phyloP scores from a whole-genome alignment of 2,888 invertebrate species.

The Biston betularia region DNA sequence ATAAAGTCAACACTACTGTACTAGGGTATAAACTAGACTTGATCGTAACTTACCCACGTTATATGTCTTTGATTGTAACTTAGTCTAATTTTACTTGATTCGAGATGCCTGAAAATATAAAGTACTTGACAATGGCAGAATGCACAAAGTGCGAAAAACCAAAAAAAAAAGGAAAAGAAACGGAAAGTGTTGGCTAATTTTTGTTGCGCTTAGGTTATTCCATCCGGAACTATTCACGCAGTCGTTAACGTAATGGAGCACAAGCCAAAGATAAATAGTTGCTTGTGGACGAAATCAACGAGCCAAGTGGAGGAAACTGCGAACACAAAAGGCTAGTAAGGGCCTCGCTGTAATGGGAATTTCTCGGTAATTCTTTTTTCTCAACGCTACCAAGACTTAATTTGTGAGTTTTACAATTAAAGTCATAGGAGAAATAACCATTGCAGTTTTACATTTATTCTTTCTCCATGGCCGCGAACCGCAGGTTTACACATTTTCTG shows the following conservation, averaged over 20 bases:
- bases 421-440: neutral
- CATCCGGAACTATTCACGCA: constrained; percentile 70
- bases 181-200: constrained; percentile 60
- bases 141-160: too few species aligned
- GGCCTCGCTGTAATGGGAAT: constrained; percentile 52
- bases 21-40: too few species aligned
- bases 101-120: too few species aligned
- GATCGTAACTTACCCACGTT: too few species aligned
- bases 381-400: constrained; percentile 2
- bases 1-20: too few species aligned
- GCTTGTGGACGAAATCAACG: constrained; percentile 67
- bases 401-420: neutral
- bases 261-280: constrained; percentile 73
- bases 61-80: too few species aligned
- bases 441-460: too few species aligned
- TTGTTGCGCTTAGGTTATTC: constrained; percentile 61
- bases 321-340: constrained; percentile 55
- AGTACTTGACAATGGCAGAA: too few species aligned
- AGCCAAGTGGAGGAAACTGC: constrained; percentile 61
- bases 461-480: too few species aligned
- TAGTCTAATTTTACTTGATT: too few species aligned
- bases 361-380: constrained; percentile 50
- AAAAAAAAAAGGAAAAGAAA: constrained; percentile 27
- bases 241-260: constrained; percentile 77
- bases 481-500: too few species aligned